A percentile compares a stretch with the other conserved stretches of the same genome.
Conservation (phyloP, 2,797 vertebrate species). For the Gephyroberyx darwinii region DNA sequence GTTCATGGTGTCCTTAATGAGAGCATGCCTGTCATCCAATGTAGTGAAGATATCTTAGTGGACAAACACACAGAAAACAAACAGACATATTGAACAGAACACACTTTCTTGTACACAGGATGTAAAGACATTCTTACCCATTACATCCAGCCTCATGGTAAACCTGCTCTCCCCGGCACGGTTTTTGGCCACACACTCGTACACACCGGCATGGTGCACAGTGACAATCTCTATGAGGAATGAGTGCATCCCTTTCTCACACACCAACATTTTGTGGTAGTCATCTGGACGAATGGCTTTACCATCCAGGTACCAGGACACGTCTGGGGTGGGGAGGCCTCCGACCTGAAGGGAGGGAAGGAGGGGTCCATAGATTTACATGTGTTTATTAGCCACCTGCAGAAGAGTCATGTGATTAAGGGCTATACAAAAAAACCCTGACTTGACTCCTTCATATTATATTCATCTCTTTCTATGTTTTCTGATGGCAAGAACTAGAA, state of each 20-base stretch:
- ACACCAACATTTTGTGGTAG: conserved; percentile 97
- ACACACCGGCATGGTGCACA: conserved; percentile 89
- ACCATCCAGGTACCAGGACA: conserved; percentile 94
- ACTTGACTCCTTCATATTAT: not conserved
- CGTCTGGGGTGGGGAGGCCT: conserved; percentile 90
- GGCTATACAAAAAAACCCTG: too few relatives aligned
- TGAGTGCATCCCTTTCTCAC: conserved; percentile 93
- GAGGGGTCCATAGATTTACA: too few relatives aligned
- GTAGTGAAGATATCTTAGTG: too few relatives aligned
- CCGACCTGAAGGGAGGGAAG: conserved; percentile 82
- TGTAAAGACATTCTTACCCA: conserved; percentile 80
- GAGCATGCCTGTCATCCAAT: too few relatives aligned
- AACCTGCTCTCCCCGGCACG: conserved; percentile 91
- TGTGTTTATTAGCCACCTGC: too few relatives aligned
- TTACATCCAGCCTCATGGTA: conserved; percentile 87
- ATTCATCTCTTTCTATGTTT: not conserved
- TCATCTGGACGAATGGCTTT: conserved; percentile 92
- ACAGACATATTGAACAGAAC: too few relatives aligned
- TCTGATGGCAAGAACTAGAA: too few relatives aligned
- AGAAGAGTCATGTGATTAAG: too few relatives aligned
- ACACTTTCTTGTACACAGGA: not conserved
- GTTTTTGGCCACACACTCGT: conserved; percentile 91
- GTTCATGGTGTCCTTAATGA: too few relatives aligned
- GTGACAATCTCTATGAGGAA: conserved; percentile 96
- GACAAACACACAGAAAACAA: too few relatives aligned